Conservation (phyloP, 2,888 invertebrate genomes). For the Caenorhabditis angaria region DNA sequence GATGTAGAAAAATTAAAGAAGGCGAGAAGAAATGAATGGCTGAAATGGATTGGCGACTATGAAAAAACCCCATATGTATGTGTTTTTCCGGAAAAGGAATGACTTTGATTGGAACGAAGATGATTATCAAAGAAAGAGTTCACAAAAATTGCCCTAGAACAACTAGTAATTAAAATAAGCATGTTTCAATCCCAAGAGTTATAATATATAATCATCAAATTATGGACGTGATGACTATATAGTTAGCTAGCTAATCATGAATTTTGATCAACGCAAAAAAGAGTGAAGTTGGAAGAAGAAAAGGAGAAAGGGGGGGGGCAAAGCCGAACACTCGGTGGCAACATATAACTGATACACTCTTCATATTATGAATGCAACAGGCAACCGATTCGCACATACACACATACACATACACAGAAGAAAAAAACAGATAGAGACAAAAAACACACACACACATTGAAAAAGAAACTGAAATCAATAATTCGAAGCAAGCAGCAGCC, state of each 20-base stretch:
- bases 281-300: neutral
- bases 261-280: neutral
- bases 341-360: conserved; percentile 1
- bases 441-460: neutral
- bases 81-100: too few species aligned
- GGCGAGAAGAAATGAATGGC: neutral
- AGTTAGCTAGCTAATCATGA: neutral
- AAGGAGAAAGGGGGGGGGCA: neutral
- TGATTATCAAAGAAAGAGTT: too few species aligned
- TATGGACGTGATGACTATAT: neutral
- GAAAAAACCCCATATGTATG: too few species aligned
- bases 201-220: too few species aligned
- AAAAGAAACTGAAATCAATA: conserved; percentile 4
- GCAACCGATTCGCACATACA: neutral
- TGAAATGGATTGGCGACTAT: too few species aligned
- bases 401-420: neutral
- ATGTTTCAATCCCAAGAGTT: too few species aligned
- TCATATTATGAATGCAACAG: neutral
- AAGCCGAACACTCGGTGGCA: neutral
- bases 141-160: too few species aligned
- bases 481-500: conserved; percentile 4
- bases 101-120: too few species aligned
- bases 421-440: conserved; percentile 1
- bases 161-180: too few species aligned
- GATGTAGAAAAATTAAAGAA: neutral